These are phyloP conservation scores for Oreortyx pictus DNA, from an alignment of 2,797 vertebrate genomes.

Conservation along the genomic window DNA sequence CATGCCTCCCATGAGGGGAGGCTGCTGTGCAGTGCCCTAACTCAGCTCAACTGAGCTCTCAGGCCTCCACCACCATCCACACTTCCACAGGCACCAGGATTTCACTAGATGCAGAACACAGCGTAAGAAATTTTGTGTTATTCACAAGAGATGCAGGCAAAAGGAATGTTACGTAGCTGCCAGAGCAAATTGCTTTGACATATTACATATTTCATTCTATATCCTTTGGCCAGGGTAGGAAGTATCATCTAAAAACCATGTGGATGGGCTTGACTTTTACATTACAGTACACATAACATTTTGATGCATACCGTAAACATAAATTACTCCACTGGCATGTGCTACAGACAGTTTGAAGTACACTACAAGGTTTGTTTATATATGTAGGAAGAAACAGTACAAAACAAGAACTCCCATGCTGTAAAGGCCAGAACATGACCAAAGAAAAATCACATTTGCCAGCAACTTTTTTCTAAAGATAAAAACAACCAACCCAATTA, in stretches of 20 bases:
- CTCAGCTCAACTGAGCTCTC: background rate
- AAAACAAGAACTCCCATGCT: background rate
- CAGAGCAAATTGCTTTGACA: conserved; percentile 9
- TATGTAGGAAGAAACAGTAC: background rate
- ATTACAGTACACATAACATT: conserved; percentile 10
- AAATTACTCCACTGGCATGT: background rate
- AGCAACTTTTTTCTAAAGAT: background rate
- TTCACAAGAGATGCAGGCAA: background rate
- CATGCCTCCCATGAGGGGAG: rapidly evolving
- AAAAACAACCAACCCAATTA: background rate
- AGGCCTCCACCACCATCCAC: background rate
- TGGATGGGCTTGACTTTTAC: background rate
- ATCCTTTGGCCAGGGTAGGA: conserved; percentile 12
- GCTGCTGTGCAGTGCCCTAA: background rate
- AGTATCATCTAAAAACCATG: conserved; percentile 36
- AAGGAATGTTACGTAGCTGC: conserved; percentile 10
- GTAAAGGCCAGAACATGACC: background rate
- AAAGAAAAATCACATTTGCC: background rate
- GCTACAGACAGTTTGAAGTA: background rate
- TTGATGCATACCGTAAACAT: background rate
- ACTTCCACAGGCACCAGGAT: background rate
- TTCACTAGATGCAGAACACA: background rate
- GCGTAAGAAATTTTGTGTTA: background rate
- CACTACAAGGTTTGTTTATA: conserved; percentile 17
- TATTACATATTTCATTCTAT: conserved; percentile 32